Conservation (phyloP, 1,140 invertebrate species). For the Drosophila cardini region DNA sequence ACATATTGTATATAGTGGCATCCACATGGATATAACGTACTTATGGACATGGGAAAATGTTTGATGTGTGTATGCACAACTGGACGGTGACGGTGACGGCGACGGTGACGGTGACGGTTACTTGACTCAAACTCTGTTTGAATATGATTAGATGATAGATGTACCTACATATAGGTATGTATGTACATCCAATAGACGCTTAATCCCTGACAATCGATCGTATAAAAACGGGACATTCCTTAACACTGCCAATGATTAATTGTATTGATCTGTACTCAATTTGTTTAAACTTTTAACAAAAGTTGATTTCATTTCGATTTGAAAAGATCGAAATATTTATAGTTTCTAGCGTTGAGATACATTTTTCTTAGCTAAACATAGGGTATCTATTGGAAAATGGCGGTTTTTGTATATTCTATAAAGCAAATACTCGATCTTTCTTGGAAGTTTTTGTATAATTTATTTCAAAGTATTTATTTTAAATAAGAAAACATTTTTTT, state of each 20-base stretch:
- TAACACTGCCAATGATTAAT: slow-evolving; percentile 7
- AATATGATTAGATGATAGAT: slow-evolving; percentile 49
- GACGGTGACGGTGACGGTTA: too few species aligned
- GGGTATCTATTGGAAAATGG: too few species aligned
- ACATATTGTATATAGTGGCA: slow-evolving; percentile 2
- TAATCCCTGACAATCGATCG: slow-evolving; percentile 13
- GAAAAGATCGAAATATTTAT: too few species aligned
- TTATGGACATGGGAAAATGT: slow-evolving; percentile 24
- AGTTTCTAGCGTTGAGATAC: too few species aligned
- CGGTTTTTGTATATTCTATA: too few species aligned
- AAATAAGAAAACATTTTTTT: too few species aligned
- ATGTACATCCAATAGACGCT: slow-evolving; percentile 25
- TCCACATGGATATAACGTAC: slow-evolving; percentile 12
- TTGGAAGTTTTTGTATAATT: too few species aligned
- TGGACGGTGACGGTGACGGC: slow-evolving; percentile 17
- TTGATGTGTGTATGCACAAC: slow-evolving; percentile 43
- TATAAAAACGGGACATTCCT: neutral
- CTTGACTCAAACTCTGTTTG: slow-evolving; percentile 30
- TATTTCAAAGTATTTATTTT: too few species aligned
- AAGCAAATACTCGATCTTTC: too few species aligned
- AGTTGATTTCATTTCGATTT: neutral
- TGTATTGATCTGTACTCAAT: neutral
- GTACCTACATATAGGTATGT: too few species aligned
- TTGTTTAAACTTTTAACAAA: neutral
- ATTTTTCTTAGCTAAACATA: too few species aligned